Percentiles rank a stretch among this genome's conserved stretches.
Evolutionary conservation across 2,797 vertebrate species (phyloP).

Genomic region (Sebastolobus altivelis): DNA sequence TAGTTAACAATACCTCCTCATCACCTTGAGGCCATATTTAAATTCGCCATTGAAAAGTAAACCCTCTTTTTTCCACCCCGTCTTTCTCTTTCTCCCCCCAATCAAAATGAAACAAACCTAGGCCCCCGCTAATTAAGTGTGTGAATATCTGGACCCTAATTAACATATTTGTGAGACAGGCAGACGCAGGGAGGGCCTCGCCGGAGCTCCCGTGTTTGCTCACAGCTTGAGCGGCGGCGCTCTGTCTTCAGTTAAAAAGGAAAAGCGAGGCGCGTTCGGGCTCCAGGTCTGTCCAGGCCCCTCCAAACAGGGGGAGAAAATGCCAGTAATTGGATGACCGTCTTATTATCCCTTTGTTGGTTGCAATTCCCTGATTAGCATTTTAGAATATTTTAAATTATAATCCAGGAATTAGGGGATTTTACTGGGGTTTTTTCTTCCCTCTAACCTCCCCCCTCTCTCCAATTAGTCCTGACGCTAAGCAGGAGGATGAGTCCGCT

Average conservation of each 20-base stretch:
- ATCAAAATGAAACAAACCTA: constrained; percentile 80
- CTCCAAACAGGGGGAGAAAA: constrained; percentile 63
- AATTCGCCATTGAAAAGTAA: constrained; percentile 77
- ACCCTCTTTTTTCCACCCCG: constrained; percentile 43
- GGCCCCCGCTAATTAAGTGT: constrained; percentile 83
- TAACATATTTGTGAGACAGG: constrained; percentile 87
- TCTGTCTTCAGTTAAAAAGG: constrained; percentile 56
- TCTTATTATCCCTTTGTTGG: constrained; percentile 87
- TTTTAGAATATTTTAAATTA: constrained; percentile 88
- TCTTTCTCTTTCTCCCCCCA: constrained; percentile 54
- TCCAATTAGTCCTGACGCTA: constrained; percentile 78
- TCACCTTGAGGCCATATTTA: constrained; percentile 83
- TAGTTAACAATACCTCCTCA: constrained; percentile 81
- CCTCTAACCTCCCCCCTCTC: constrained; percentile 46
- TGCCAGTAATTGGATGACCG: constrained; percentile 84
- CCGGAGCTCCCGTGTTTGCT: constrained; percentile 66
- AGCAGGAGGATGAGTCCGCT: constrained; percentile 61
- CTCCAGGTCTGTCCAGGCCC: constrained; percentile 72
- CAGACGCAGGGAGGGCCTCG: constrained; percentile 72
- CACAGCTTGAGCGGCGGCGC: constrained; percentile 76
- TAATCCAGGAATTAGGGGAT: constrained; percentile 85
- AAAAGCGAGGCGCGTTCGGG: constrained; percentile 43
- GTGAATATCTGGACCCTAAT: constrained; percentile 85
- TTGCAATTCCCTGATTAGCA: constrained; percentile 87
- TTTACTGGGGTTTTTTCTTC: constrained; percentile 61